Percentiles rank a stretch among this genome's conserved stretches.
These are phyloP conservation scores for Oplegnathus fasciatus DNA, from an alignment of 2,113 vertebrate genomes.

Conservation along the genomic window DNA sequence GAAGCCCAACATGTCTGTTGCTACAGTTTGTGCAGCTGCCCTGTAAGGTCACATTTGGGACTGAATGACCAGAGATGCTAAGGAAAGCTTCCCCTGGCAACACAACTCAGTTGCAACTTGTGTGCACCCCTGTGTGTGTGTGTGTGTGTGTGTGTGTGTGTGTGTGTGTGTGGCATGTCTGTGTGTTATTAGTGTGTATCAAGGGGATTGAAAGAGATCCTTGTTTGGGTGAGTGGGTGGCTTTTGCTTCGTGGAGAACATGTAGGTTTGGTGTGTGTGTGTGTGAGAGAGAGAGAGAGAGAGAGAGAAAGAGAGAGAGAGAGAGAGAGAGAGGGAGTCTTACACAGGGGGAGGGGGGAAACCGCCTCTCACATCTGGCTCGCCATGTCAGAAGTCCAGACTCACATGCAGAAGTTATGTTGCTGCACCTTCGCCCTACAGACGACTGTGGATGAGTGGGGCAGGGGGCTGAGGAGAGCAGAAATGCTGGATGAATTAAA, in stretches of 20 bases:
- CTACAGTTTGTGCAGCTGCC: background rate
- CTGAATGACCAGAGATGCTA: constrained; percentile 31
- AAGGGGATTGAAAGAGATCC: constrained; percentile 73
- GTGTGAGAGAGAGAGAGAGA: constrained; percentile 3
- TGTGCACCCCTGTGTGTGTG: constrained; percentile 14
- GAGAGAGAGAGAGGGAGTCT: constrained; percentile 36
- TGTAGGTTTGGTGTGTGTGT: constrained; percentile 42
- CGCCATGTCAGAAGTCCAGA: constrained; percentile 59
- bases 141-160: constrained; percentile 47
- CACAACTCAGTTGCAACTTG: constrained; percentile 24
- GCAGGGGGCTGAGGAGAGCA: background rate
- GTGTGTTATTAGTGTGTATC: constrained; percentile 64
- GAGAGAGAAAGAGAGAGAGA: constrained; percentile 6
- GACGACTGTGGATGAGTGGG: constrained; percentile 1
- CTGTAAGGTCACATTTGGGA: constrained; percentile 24
- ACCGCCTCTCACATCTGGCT: constrained; percentile 79
- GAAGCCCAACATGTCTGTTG: background rate
- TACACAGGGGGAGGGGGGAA: constrained; percentile 31
- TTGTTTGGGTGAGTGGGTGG: constrained; percentile 74
- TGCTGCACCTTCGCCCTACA: constrained; percentile 30
- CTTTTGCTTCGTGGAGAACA: constrained; percentile 48
- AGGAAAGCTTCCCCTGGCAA: constrained; percentile 38
- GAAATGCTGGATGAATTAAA: constrained; percentile 24
- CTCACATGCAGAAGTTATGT: constrained; percentile 64
- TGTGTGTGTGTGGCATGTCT: constrained; percentile 30